phyloP scores from a whole-genome alignment of 2,888 invertebrate genomes.

The Polydesmus complanatus region DNA sequence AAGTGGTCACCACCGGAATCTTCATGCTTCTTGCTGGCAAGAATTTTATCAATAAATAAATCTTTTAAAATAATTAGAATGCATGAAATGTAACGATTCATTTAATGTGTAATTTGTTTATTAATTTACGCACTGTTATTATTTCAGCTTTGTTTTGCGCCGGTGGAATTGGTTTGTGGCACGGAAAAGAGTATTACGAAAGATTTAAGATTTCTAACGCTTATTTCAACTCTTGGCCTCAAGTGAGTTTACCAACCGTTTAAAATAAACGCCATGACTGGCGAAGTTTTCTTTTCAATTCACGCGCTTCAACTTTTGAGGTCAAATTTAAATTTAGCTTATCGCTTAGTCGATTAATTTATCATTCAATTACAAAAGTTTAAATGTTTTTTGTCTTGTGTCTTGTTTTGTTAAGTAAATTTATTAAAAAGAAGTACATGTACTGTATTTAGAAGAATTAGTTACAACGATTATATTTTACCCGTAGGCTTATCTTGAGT shows the following conservation, averaged over 20 bases:
- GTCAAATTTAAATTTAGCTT: too few relatives aligned
- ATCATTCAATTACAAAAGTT: too few relatives aligned
- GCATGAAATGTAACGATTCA: neutral
- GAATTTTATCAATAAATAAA: slow-evolving; percentile 28
- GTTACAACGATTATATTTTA: too few relatives aligned
- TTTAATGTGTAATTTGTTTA: slow-evolving; percentile 6
- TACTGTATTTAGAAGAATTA: too few relatives aligned
- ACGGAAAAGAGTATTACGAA: slow-evolving; percentile 89
- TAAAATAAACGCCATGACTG: neutral
- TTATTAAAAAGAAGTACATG: too few relatives aligned
- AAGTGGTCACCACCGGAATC: slow-evolving; percentile 85
- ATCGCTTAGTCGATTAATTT: too few relatives aligned
- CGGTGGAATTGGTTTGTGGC: slow-evolving; percentile 91
- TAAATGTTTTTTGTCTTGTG: too few relatives aligned
- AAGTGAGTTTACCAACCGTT: slow-evolving; percentile 23
- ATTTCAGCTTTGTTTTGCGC: slow-evolving; percentile 67
- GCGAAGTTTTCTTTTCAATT: too few relatives aligned
- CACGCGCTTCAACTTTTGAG: too few relatives aligned
- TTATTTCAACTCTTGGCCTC: slow-evolving; percentile 74
- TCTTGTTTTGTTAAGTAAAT: too few relatives aligned
- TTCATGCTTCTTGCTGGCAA: slow-evolving; percentile 74
- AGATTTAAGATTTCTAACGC: slow-evolving; percentile 86
- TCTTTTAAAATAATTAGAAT: neutral
- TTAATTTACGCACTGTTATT: too few relatives aligned
- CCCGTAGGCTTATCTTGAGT: too few relatives aligned